Evolutionary conservation across 1,140 invertebrate genomes (phyloP).

Genomic region (Caenorhabditis remanei): DNA sequence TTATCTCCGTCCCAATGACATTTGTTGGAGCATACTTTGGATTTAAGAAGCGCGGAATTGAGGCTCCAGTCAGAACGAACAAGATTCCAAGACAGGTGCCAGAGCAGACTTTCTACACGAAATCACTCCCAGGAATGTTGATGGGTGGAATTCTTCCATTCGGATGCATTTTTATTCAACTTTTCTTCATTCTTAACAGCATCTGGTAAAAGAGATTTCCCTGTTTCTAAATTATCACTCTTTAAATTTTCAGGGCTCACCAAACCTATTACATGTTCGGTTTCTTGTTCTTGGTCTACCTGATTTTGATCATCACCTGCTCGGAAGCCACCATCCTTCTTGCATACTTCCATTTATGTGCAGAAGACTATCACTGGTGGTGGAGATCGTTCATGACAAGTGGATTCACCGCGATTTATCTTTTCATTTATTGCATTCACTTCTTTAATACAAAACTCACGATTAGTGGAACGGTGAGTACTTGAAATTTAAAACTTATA

Average conservation of each 20-base stretch:
- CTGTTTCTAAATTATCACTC: too few relatives aligned
- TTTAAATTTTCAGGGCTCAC: slow-evolving; percentile 83
- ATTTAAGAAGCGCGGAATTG: slow-evolving; percentile 92
- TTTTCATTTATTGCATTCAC: slow-evolving; percentile 96
- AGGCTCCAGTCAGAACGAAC: slow-evolving; percentile 96
- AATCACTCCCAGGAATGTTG: slow-evolving; percentile 87
- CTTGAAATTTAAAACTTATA: too few relatives aligned
- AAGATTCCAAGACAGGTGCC: slow-evolving; percentile 98
- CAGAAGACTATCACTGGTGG: slow-evolving; percentile 87
- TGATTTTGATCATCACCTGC: slow-evolving; percentile 97
- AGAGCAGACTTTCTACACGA: slow-evolving; percentile 95
- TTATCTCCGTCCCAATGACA: slow-evolving; percentile 96
- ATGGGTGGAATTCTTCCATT: slow-evolving; percentile 99
- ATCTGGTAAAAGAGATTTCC: slow-evolving; percentile 84
- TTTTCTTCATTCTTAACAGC: slow-evolving; percentile 98
- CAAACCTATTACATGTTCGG: slow-evolving; percentile 99
- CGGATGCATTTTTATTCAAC: slow-evolving; percentile 98
- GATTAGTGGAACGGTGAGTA: slow-evolving; percentile 85
- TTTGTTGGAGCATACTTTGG: slow-evolving; percentile 98
- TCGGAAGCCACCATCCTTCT: slow-evolving; percentile 97
- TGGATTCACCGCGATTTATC: slow-evolving; percentile 96
- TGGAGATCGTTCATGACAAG: slow-evolving; percentile 93
- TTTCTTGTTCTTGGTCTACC: slow-evolving; percentile 95
- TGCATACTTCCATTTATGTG: slow-evolving; percentile 98
- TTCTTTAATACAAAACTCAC: slow-evolving; percentile 96